Percentiles rank a stretch among this genome's conserved stretches.
Conservation (phyloP, 2,888 invertebrate genomes). For the Sympetrum striolatum region DNA sequence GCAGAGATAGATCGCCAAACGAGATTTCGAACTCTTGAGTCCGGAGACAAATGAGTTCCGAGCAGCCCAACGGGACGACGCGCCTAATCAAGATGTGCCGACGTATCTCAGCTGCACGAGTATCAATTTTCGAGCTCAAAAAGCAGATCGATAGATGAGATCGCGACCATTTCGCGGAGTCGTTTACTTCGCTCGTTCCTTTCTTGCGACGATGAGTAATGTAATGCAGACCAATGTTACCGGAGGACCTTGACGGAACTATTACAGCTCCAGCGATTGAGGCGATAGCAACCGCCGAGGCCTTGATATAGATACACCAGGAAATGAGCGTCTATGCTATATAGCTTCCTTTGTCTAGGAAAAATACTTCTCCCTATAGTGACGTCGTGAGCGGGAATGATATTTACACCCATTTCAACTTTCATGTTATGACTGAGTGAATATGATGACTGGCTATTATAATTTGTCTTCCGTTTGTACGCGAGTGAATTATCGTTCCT, state of each 20-base stretch:
- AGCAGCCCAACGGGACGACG: background rate
- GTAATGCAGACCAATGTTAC: slow-evolving; percentile 25
- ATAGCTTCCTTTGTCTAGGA: background rate
- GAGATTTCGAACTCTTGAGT: background rate
- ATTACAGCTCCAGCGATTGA: background rate
- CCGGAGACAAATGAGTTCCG: background rate
- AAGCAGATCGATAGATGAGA: background rate
- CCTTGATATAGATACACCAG: slow-evolving; percentile 3
- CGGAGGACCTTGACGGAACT: background rate
- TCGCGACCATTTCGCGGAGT: background rate
- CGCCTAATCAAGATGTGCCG: background rate
- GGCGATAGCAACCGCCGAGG: background rate
- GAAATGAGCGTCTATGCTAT: background rate
- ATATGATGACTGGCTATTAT: too few species aligned
- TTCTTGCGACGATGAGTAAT: background rate
- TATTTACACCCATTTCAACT: too few species aligned
- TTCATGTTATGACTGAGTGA: too few species aligned
- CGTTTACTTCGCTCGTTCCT: background rate
- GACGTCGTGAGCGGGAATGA: too few species aligned
- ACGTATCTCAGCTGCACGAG: background rate
- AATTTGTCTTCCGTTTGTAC: too few species aligned
- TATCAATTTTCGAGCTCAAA: too few species aligned
- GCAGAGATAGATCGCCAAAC: background rate
- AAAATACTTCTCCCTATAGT: background rate
- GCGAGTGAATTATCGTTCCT: too few species aligned